Conservation (phyloP, 2,888 invertebrate genomes). For the Homarus gammarus region DNA sequence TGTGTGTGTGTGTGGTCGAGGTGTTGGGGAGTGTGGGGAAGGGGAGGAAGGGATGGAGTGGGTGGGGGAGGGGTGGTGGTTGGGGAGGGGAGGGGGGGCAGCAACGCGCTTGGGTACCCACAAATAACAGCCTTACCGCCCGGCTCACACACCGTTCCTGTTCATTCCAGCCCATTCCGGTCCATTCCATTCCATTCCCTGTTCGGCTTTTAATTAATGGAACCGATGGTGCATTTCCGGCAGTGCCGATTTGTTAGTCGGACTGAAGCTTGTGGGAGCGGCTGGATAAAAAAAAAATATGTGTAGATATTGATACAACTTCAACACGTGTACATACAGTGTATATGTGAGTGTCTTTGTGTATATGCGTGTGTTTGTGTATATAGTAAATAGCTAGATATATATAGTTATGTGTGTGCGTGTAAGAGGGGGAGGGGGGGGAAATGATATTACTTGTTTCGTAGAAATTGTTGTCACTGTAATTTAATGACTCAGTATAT, state of each 20-base stretch:
- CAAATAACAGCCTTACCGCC: constrained; percentile 54
- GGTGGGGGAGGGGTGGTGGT: neutral
- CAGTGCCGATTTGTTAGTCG: constrained; percentile 62
- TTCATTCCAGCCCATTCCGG: constrained; percentile 53
- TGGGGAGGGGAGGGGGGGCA: neutral
- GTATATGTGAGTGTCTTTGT: too few species aligned
- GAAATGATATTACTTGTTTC: constrained; percentile 53
- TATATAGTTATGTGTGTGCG: neutral
- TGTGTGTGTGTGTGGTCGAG: neutral
- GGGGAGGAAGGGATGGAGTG: neutral
- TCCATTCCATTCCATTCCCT: constrained; percentile 58
- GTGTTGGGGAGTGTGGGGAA: neutral
- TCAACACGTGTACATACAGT: constrained; percentile 13
- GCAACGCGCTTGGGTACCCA: constrained; percentile 5
- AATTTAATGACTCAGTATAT: constrained; percentile 32
- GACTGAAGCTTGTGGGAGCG: constrained; percentile 33
- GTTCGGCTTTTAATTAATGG: constrained; percentile 71
- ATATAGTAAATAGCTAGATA: constrained; percentile 6
- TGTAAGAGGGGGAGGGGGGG: too few species aligned
- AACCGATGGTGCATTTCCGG: constrained; percentile 71
- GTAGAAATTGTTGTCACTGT: constrained; percentile 33
- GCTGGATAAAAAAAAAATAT: constrained; percentile 12
- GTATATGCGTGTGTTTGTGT: too few species aligned
- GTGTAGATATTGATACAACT: constrained; percentile 29
- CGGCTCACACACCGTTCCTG: constrained; percentile 39